Conservation (phyloP, 1,140 invertebrate species). For the Lasaia peninsularis region DNA sequence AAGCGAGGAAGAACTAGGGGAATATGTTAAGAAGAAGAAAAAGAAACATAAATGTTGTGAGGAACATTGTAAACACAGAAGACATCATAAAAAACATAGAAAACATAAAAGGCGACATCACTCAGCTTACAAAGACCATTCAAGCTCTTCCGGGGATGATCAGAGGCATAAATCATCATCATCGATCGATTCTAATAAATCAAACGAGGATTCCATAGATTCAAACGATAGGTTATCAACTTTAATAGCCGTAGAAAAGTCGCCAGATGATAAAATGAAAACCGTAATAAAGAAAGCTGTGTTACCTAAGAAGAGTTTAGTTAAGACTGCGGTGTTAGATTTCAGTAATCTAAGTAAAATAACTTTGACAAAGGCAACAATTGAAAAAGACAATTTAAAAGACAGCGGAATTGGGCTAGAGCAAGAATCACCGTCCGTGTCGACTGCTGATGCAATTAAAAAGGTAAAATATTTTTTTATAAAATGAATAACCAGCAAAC, state of each 20-base stretch:
- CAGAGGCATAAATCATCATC: conserved; percentile 82
- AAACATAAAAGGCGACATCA: conserved; percentile 89
- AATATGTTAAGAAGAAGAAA: conserved; percentile 80
- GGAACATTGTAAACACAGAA: conserved; percentile 84
- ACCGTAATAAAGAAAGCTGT: conserved; percentile 67
- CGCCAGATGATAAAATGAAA: conserved; percentile 68
- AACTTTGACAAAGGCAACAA: conserved; percentile 47
- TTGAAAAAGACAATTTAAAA: conserved; percentile 56
- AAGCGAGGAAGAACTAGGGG: conserved; percentile 67
- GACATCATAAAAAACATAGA: conserved; percentile 84
- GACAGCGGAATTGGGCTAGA: conserved; percentile 64
- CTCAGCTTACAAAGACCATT: conserved; percentile 89
- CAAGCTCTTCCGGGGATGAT: conserved; percentile 87
- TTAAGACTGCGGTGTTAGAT: conserved; percentile 62
- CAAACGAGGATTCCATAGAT: conserved; percentile 64
- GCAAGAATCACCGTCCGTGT: conserved; percentile 48
- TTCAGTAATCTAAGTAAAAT: conserved; percentile 59
- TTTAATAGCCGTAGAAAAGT: conserved; percentile 62
- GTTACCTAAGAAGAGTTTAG: conserved; percentile 56
- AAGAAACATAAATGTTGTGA: conserved; percentile 85
- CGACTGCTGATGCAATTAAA: conserved; percentile 47
- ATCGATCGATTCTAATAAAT: conserved; percentile 63
- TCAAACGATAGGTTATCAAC: conserved; percentile 66
- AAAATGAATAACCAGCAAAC: conserved; percentile 1
- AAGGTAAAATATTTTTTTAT: conserved; percentile 43